Evolutionary conservation across 2,888 invertebrate genomes (phyloP), one percentile per base, ranked within the genome.

Genomic region (Formica aserva): DNA sequence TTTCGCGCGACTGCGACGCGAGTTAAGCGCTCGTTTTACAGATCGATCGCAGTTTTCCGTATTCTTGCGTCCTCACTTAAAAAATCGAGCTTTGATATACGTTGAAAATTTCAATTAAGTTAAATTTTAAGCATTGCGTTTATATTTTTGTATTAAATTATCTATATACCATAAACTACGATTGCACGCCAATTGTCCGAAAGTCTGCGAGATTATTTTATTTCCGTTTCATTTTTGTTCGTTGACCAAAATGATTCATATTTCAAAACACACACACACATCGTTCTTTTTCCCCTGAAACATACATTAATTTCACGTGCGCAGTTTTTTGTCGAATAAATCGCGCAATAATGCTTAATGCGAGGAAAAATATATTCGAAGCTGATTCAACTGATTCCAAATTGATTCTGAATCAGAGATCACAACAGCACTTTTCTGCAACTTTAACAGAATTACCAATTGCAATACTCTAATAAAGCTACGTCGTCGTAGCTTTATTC

Each of bases 1-100:
- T 91, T 92, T 85, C 85, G 84, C 86, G 84, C 85, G 69, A 22
- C 82, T 75, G 77, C 69, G 82, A 83, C 86, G 80, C 71, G 81
- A 86, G 85, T 74, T 82, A 83, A 81, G 72, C 41, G 71, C 66
- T 67, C 57, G 62, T 81, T 83, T 80, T 81, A 55, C 85, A 74
- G 77, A 77, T 72, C 57, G 41, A 67, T 29, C 66, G 80, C 13
- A 26, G 26, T 11, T 63, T 41, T 5, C n/a, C 18, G 15, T 57
- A n/a, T 22, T 55, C 55, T 13, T 15, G 5, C 15, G 11, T 13
- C 0, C n/a, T 32, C 5, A 9, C 26, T 66, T 52, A 66, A 52
- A 29, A 26, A 66, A 3, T 18, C 18, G 35, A 3, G 35, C 41
- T 29, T 18, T n/a, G 1, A n/a, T 62, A 60, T 22, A 26, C 11